Percentiles rank a stretch among this genome's conserved stretches.
phyloP scores from a whole-genome alignment of 64 coral and sea anemone species.

The Porites australiensis region DNA sequence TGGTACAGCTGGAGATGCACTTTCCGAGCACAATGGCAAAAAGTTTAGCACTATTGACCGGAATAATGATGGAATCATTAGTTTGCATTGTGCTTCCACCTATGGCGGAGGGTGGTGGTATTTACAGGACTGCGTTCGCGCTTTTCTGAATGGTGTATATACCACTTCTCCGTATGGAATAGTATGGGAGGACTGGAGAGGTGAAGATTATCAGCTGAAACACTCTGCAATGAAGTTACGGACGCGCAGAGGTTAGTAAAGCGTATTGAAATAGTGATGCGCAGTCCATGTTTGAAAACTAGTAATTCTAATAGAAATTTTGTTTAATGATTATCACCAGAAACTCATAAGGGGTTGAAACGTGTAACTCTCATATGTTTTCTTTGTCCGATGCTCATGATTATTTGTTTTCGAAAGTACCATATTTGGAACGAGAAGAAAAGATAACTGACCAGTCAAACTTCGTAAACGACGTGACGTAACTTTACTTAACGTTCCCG shows the following conservation, averaged over 20 bases:
- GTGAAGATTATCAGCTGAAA: neutral
- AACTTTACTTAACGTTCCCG: too few relatives aligned
- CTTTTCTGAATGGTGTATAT: conserved; percentile 7
- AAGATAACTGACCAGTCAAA: too few relatives aligned
- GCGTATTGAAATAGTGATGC: neutral
- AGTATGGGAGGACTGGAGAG: neutral
- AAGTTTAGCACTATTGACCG: conserved; percentile 29
- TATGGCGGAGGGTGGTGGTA: conserved; percentile 36
- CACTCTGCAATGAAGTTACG: conserved; percentile 4
- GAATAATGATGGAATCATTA: neutral
- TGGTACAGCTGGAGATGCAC: conserved; percentile 33
- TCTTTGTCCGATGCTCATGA: too few relatives aligned
- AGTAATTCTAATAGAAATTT: too few relatives aligned
- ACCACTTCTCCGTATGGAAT: neutral
- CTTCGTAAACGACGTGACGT: too few relatives aligned
- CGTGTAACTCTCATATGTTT: too few relatives aligned
- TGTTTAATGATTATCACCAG: too few relatives aligned
- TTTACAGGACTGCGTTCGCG: neutral
- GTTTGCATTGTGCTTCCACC: neutral
- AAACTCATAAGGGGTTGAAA: too few relatives aligned
- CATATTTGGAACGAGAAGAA: too few relatives aligned
- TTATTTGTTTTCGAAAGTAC: too few relatives aligned
- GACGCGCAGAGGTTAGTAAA: neutral
- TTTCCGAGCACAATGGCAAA: neutral
- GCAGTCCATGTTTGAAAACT: too few relatives aligned